Percentiles rank a stretch among this genome's conserved stretches.
These are phyloP conservation scores for Numida meleagris DNA, from an alignment of 2,113 vertebrate genomes.

Conservation along the genomic window DNA sequence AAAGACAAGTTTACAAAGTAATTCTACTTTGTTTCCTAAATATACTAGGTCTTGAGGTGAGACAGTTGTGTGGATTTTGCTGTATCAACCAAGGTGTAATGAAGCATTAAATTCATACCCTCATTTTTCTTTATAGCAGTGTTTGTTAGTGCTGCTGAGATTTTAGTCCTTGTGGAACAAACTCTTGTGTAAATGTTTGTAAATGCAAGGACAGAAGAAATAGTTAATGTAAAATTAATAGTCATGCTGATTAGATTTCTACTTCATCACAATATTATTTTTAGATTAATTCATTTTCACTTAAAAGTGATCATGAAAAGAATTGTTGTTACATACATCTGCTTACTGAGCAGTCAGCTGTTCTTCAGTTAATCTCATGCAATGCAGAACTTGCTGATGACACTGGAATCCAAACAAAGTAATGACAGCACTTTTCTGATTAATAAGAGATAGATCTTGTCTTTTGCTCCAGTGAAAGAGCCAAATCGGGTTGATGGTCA, in stretches of 20 bases:
- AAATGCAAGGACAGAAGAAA: not conserved
- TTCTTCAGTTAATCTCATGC: not conserved
- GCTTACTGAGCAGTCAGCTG: not conserved
- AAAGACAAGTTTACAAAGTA: not conserved
- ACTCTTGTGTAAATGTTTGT: not conserved
- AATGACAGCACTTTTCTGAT: accelerated
- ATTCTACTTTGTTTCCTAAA: not conserved
- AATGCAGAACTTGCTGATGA: not conserved
- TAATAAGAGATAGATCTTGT: not conserved
- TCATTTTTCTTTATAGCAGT: not conserved
- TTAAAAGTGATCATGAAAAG: not conserved
- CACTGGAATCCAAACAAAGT: not conserved
- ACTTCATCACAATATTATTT: not conserved
- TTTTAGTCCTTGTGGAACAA: not conserved
- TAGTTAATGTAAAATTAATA: not conserved
- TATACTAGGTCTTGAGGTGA: not conserved
- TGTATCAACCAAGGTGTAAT: accelerated
- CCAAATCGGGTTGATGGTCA: not conserved
- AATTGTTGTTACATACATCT: not conserved
- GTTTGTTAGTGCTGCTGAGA: accelerated
- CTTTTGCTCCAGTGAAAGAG: not conserved
- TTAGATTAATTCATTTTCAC: not conserved
- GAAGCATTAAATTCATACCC: not conserved
- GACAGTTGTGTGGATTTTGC: not conserved
- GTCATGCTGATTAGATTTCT: not conserved